Base-by-base conservation (phyloP, 2,113 vertebrate genomes). In the Origma solitaria region DNA sequence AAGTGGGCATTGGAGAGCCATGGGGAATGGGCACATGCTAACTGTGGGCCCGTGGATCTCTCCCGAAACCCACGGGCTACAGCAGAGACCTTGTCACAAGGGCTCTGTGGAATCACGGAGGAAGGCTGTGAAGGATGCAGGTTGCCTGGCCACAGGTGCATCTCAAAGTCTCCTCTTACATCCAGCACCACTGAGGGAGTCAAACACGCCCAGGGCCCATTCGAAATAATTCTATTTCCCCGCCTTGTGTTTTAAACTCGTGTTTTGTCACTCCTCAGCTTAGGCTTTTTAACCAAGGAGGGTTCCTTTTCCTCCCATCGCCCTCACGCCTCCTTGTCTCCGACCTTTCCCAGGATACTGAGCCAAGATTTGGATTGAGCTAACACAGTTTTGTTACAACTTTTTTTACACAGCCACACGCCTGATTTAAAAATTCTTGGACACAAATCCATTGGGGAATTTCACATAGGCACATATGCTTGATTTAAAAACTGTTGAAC, bases 21-120 rank as follows among this genome's bases (percentile, higher is more conserved):
- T 5, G 0, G 5, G 56, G 38, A 28, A 27, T 15, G 24, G 42
- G 6, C 21, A 49, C 5, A 6, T 1, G 0, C 13, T 38, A 14
- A 6, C 16, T 1, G 0, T 3, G 7, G 84, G 40, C 56, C 22
- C 1, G 0, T 12, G 1, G 13, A 33, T 27, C 42, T 20, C 14
- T 86, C 42, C 33, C 69, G 2, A 66, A 50, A 49, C 35, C 64
- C 10, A 0, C 0, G 9, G 12, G 20, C 25, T 20, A 1, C 30
- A 17, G 58, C 38, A 30, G 56, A 10, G 5, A 44, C 28, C 7
- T 45, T 1, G 4, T 14, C 7, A 54, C 8, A 21, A 40, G 53
- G 42, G 42, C 25, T 88, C 11, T 3, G 31, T 7, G 13, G 33
- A 51, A 42, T 15, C 47, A 3, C 1, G 16, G 25, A 76, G 18